Conservation (phyloP, 2,797 vertebrate species). For the Philypnodon macrostomus region DNA sequence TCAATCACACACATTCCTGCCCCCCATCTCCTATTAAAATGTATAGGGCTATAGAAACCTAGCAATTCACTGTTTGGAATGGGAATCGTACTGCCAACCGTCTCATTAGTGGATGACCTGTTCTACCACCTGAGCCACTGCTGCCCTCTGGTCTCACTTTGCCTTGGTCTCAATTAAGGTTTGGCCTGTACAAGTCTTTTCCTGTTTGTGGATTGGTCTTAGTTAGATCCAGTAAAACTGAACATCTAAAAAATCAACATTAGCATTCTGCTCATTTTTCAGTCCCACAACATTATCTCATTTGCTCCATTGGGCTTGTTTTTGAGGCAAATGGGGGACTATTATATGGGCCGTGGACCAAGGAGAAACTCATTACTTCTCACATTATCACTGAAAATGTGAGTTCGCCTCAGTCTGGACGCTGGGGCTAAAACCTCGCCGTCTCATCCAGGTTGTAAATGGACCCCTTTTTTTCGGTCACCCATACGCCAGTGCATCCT, state of each 20-base stretch:
- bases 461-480: conserved; percentile 67
- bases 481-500: conserved; percentile 66
- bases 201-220: too few species aligned
- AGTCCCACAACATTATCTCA: conserved; percentile 69
- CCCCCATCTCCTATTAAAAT: too few species aligned
- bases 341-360: conserved; percentile 74
- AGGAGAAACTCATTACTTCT: conserved; percentile 73
- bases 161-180: too few species aligned
- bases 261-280: conserved; percentile 65
- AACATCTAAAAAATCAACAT: too few species aligned
- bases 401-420: conserved; percentile 37
- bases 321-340: conserved; percentile 68
- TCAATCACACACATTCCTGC: too few species aligned
- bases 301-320: conserved; percentile 72
- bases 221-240: conserved; percentile 37
- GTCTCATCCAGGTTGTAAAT: conserved; percentile 67
- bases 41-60: too few species aligned
- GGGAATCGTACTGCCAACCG: too few species aligned
- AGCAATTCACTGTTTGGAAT: too few species aligned
- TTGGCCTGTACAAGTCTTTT: too few species aligned
- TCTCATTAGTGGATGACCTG: too few species aligned
- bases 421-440: conserved; percentile 49
- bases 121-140: too few species aligned
- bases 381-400: conserved; percentile 66
- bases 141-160: too few species aligned